These are phyloP conservation scores for Alviniconcha marisindica DNA, from an alignment of 1,140 invertebrate species.

Conservation along the genomic window DNA sequence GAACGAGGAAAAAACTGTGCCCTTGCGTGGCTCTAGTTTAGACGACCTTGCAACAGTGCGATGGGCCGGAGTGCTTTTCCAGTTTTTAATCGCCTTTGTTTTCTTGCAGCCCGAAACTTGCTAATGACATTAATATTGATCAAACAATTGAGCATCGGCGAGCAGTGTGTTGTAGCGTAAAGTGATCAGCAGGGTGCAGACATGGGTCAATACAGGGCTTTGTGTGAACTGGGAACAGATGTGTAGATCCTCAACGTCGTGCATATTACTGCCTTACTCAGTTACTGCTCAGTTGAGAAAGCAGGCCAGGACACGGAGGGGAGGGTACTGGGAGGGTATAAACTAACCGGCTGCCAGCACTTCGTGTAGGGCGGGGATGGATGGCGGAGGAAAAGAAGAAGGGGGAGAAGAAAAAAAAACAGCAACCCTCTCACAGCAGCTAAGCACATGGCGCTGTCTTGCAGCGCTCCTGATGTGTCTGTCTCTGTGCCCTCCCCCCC, in stretches of 20 bases:
- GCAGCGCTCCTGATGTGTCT: not conserved
- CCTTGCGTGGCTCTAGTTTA: not conserved
- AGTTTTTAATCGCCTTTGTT: slow-evolving; percentile 34
- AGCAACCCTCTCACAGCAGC: no score
- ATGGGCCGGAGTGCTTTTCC: not conserved
- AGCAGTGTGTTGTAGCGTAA: slow-evolving; percentile 19
- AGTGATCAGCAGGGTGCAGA: slow-evolving; percentile 35
- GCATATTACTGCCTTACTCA: not conserved
- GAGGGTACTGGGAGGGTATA: not conserved
- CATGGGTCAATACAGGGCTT: slow-evolving; percentile 32
- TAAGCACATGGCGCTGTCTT: no score
- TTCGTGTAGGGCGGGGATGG: no score
- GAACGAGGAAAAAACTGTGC: not conserved
- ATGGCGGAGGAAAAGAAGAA: no score
- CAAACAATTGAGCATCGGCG: slow-evolving; percentile 32
- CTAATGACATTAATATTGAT: slow-evolving; percentile 43
- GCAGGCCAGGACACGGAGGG: not conserved
- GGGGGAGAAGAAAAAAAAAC: no score
- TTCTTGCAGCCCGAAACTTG: slow-evolving; percentile 23
- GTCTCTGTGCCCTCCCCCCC: not conserved
- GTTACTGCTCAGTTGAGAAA: not conserved
- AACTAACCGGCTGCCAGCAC: no score
- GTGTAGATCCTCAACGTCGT: not conserved
- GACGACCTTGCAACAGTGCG: not conserved
- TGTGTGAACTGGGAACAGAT: slow-evolving; percentile 27